phyloP scores from a whole-genome alignment of 2,888 invertebrate genomes.

The Pseudococcus jackbeardsleyi region DNA sequence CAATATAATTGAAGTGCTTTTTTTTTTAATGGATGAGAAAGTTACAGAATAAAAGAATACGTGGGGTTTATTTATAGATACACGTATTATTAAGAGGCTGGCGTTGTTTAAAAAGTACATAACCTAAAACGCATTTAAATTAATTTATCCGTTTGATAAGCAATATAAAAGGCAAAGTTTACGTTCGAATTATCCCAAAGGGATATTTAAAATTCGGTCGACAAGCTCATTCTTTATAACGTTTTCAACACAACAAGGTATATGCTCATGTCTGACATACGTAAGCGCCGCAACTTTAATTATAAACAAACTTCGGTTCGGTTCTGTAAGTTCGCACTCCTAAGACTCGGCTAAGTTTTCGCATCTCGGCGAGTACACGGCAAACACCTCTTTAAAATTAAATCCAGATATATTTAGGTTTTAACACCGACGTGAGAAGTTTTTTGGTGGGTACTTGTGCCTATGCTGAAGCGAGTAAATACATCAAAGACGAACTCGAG shows the following conservation, averaged over 20 bases:
- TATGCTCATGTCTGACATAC: slow-evolving; percentile 52
- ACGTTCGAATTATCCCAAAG: slow-evolving; percentile 48
- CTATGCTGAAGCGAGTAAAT: background rate
- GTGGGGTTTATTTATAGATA: too few species aligned
- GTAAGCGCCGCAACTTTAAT: slow-evolving; percentile 49
- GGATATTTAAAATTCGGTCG: slow-evolving; percentile 49
- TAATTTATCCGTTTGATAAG: slow-evolving; percentile 43
- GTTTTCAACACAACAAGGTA: slow-evolving; percentile 40
- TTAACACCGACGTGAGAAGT: slow-evolving; percentile 22
- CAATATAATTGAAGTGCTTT: background rate
- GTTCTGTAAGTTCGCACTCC: background rate
- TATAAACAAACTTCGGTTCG: slow-evolving; percentile 50
- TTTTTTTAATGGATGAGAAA: background rate
- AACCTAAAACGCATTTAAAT: background rate
- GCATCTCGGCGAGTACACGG: background rate
- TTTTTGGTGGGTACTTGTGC: background rate
- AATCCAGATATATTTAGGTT: slow-evolving; percentile 42
- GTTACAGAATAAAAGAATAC: too few species aligned
- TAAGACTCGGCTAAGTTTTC: slow-evolving; percentile 21
- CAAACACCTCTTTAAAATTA: slow-evolving; percentile 51
- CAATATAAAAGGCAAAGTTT: slow-evolving; percentile 20
- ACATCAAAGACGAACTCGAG: slow-evolving; percentile 43
- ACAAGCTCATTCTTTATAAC: slow-evolving; percentile 9
- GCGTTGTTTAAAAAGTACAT: background rate
- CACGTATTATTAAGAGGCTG: background rate